Evolutionary conservation across 1,140 invertebrate genomes (phyloP).

Genomic region (Centruroides vittatus): DNA sequence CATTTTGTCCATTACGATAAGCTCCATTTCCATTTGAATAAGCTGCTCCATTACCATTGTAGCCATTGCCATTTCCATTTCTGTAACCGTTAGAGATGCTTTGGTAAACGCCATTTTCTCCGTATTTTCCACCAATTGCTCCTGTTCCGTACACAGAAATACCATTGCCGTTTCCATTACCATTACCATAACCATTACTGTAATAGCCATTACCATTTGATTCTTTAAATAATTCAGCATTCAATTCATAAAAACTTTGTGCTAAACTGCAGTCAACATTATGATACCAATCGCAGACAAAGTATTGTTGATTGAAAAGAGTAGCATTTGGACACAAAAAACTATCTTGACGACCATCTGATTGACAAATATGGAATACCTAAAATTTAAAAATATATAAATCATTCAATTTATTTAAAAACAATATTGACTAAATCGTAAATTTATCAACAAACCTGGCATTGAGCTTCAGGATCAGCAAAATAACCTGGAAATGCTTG

Average conservation of each 20-base stretch:
- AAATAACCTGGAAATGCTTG: constrained; percentile 26
- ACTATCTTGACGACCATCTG: constrained; percentile 22
- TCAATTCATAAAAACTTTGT: constrained; percentile 39
- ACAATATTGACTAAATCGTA: background rate
- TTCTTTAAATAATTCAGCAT: constrained; percentile 26
- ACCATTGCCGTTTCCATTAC: constrained; percentile 20
- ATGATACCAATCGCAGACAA: constrained; percentile 60
- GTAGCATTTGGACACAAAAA: constrained; percentile 34
- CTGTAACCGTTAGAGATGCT: constrained; percentile 12
- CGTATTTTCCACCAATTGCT: constrained; percentile 18
- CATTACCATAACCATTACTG: constrained; percentile 5
- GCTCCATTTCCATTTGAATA: background rate
- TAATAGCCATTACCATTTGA: constrained; percentile 22
- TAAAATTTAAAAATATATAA: background rate
- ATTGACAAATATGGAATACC: constrained; percentile 29
- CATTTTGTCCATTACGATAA: background rate
- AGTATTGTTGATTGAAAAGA: constrained; percentile 30
- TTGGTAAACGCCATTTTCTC: too few relatives aligned
- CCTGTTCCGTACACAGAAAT: constrained; percentile 18
- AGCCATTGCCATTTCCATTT: constrained; percentile 19
- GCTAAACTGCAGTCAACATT: constrained; percentile 58
- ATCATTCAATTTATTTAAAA: background rate
- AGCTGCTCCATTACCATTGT: constrained; percentile 3
- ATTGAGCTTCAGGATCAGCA: constrained; percentile 25
- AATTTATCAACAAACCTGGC: constrained; percentile 24